Evolutionary conservation across 2,113 vertebrate species (phyloP).

Genomic region (Cervus canadensis): DNA sequence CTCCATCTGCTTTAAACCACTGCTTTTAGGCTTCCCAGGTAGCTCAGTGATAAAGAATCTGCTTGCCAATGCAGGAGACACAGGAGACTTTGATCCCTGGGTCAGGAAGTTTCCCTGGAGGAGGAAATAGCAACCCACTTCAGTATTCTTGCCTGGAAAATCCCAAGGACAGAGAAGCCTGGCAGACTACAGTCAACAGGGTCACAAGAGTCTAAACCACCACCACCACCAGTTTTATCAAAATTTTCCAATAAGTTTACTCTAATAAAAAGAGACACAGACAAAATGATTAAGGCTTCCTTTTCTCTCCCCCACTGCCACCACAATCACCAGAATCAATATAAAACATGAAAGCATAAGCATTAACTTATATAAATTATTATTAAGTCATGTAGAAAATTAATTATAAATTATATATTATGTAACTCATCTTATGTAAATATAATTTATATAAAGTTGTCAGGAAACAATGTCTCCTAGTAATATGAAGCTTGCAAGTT

Average conservation of each 20-base stretch:
- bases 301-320: not conserved
- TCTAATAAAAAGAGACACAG: not conserved
- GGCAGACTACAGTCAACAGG: not conserved
- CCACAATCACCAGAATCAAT: not conserved
- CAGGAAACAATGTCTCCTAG: constrained; percentile 5
- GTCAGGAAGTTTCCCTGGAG: not conserved
- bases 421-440: constrained; percentile 37
- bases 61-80: not conserved
- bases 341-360: not conserved
- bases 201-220: not conserved
- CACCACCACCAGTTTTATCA: not conserved
- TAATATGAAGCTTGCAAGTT: constrained; percentile 1
- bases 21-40: not conserved
- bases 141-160: not conserved
- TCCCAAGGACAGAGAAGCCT: not conserved
- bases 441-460: constrained; percentile 25
- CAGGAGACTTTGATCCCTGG: not conserved
- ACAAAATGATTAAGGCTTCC: not conserved
- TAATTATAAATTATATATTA: not conserved
- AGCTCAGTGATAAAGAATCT: not conserved
- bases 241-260: not conserved
- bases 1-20: not conserved
- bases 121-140: not conserved
- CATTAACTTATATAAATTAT: constrained; percentile 29
- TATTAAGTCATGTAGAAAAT: constrained; percentile 7